Percentiles rank a stretch among this genome's conserved stretches.
These are phyloP conservation scores for Drosophila ercepeae DNA, from an alignment of 1,140 invertebrate genomes.

Conservation along the genomic window DNA sequence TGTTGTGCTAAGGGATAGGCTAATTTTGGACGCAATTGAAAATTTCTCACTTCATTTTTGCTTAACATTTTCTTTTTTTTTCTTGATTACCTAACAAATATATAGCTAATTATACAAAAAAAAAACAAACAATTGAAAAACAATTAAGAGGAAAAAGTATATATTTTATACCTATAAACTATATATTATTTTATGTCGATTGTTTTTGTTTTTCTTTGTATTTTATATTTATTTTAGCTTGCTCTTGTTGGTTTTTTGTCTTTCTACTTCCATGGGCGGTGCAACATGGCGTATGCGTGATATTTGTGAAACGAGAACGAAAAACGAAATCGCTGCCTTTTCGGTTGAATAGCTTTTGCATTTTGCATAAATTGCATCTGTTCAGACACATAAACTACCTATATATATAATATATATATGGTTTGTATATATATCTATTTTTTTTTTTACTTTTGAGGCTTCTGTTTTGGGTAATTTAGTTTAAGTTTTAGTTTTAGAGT, in stretches of 20 bases:
- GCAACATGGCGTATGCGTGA: conserved; percentile 59
- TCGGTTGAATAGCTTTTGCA: conserved; percentile 41
- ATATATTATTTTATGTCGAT: conserved; percentile 13
- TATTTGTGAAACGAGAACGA: conserved; percentile 37
- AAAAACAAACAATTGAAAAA: conserved; percentile 8
- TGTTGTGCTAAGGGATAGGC: conserved; percentile 7
- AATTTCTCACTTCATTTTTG: conserved; percentile 22
- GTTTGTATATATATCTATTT: conserved; percentile 27
- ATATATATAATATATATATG: conserved; percentile 19
- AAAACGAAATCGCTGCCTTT: conserved; percentile 32
- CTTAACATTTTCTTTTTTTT: neutral
- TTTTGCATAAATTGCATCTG: conserved; percentile 33
- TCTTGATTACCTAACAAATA: conserved; percentile 19
- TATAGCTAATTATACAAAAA: conserved; percentile 3
- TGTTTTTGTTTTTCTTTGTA: neutral
- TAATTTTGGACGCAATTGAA: conserved; percentile 47
- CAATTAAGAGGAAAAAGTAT: conserved; percentile 44
- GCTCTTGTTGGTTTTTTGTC: neutral
- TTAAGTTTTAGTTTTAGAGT: conserved; percentile 16
- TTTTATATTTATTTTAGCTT: conserved; percentile 1
- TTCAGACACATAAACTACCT: conserved; percentile 15
- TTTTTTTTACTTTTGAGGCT: conserved; percentile 44
- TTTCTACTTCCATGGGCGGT: conserved; percentile 25
- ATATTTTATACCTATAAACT: conserved; percentile 21
- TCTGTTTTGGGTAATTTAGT: conserved; percentile 49